phyloP scores from a whole-genome alignment of 2,797 vertebrate species.

The Fratercula arctica region DNA sequence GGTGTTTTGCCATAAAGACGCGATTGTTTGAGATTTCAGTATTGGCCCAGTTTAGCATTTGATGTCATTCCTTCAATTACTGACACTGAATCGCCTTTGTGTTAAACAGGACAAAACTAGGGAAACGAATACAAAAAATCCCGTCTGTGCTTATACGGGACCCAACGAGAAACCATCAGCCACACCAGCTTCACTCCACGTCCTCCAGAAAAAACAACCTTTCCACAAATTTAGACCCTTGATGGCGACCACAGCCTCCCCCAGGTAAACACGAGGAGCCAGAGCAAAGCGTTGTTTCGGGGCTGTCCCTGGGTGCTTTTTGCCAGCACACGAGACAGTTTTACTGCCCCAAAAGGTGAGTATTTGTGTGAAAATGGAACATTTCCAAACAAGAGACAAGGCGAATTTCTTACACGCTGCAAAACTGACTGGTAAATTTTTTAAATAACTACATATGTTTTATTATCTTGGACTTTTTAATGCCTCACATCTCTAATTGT shows the following conservation, averaged over 20 bases:
- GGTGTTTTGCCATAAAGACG: constrained; percentile 4
- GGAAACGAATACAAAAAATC: neutral
- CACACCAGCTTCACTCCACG: neutral
- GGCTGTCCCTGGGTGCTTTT: neutral
- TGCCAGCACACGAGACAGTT: neutral
- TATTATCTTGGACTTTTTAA: constrained; percentile 67
- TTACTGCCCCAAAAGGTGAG: neutral
- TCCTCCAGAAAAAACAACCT: neutral
- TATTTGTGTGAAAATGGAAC: neutral
- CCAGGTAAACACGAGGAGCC: neutral
- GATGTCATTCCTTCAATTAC: constrained; percentile 16
- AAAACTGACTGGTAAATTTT: constrained; percentile 25
- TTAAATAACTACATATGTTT: constrained; percentile 48
- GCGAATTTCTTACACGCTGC: neutral
- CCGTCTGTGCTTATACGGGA: neutral
- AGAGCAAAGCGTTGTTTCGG: neutral
- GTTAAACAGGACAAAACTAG: neutral
- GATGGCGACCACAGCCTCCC: neutral
- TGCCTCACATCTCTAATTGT: constrained; percentile 66
- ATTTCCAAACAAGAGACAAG: neutral
- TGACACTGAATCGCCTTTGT: neutral
- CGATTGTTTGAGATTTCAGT: neutral
- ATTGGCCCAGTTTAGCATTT: neutral
- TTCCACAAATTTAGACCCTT: neutral
- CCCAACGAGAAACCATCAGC: neutral